Conservation (phyloP, 2,888 invertebrate species). For the Maniola hyperantus region DNA sequence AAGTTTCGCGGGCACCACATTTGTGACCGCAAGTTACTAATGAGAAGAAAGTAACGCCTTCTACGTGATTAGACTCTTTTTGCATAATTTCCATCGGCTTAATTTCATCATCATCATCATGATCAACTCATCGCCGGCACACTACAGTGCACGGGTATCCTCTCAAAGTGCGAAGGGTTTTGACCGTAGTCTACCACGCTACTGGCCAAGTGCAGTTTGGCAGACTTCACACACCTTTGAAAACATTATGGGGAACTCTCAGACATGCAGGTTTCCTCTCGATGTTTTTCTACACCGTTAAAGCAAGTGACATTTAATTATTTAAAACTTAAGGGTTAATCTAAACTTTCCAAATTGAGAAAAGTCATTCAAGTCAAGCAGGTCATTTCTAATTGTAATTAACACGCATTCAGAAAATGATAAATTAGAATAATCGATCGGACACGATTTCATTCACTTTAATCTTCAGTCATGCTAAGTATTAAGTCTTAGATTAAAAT, state of each 20-base stretch:
- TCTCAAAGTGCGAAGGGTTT: no score
- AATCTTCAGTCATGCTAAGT: conserved; percentile 9
- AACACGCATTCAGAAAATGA: neutral
- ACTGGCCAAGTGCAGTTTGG: no score
- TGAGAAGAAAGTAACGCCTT: conserved; percentile 68
- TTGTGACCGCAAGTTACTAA: conserved; percentile 67
- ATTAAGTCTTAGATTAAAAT: neutral
- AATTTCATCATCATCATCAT: no score
- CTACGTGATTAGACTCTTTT: conserved; percentile 48
- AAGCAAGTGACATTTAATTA: no score
- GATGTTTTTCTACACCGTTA: no score
- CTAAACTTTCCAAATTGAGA: conserved; percentile 27
- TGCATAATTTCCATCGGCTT: conserved; percentile 32
- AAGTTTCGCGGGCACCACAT: conserved; percentile 56
- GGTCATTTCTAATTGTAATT: conserved; percentile 12
- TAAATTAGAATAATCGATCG: conserved; percentile 11
- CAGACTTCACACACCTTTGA: no score
- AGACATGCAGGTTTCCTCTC: no score
- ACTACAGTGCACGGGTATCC: no score
- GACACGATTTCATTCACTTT: conserved; percentile 13
- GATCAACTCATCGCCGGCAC: no score
- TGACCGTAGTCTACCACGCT: no score
- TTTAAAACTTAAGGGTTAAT: no score
- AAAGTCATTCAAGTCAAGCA: neutral
- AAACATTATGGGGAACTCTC: no score